Percentiles rank a stretch among this genome's conserved stretches.
Conservation (phyloP, 2,888 invertebrate genomes). For the Cataglyphis livida region DNA sequence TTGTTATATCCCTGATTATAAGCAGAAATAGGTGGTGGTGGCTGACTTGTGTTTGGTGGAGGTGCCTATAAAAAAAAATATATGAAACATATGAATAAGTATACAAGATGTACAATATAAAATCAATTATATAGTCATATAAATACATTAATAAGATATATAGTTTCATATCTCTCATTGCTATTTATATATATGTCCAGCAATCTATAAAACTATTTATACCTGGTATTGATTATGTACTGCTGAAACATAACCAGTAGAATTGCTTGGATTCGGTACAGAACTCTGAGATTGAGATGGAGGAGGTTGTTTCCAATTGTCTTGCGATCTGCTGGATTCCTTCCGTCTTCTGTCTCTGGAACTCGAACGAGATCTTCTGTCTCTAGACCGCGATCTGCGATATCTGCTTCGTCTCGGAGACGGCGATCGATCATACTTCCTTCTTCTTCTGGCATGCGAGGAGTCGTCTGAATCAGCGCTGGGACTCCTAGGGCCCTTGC, state of each 20-base stretch:
- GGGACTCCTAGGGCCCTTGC: conserved; percentile 82
- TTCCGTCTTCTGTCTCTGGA: conserved; percentile 82
- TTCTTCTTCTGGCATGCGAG: conserved; percentile 79
- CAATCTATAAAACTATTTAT: conserved; percentile 22
- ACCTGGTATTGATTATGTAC: conserved; percentile 84
- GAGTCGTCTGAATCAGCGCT: conserved; percentile 83
- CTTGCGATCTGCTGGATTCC: conserved; percentile 75
- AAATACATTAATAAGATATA: not conserved
- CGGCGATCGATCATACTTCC: conserved; percentile 82
- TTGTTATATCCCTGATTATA: conserved; percentile 83
- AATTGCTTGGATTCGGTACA: conserved; percentile 70
- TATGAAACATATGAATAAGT: not conserved
- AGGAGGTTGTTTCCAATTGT: conserved; percentile 80
- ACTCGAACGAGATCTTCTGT: conserved; percentile 80
- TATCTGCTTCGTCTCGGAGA: conserved; percentile 83
- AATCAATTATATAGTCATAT: not conserved
- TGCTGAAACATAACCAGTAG: conserved; percentile 76
- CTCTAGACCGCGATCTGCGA: conserved; percentile 81
- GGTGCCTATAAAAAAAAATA: conserved; percentile 73
- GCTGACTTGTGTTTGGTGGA: conserved; percentile 83
- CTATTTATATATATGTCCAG: not conserved
- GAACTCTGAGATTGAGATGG: conserved; percentile 70
- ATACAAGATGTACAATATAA: not conserved
- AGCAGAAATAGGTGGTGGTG: conserved; percentile 81
- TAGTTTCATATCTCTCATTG: not conserved